Percentiles rank a stretch among this genome's conserved stretches.
These are phyloP conservation scores for Macropodus opercularis DNA, from an alignment of 2,797 vertebrate genomes.

Conservation along the genomic window DNA sequence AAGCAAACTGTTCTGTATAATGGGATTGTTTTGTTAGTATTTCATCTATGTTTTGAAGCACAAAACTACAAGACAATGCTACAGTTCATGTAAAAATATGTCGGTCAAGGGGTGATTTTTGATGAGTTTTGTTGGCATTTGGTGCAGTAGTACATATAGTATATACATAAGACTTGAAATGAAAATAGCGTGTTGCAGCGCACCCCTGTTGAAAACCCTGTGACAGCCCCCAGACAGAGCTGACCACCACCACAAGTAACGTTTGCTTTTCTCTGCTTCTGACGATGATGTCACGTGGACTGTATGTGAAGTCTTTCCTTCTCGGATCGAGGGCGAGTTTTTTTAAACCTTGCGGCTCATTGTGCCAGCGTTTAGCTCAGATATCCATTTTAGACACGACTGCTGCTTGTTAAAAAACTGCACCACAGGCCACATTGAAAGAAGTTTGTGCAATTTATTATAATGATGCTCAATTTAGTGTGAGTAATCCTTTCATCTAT, in stretches of 20 bases:
- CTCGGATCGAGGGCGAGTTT: neutral
- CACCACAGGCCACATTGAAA: neutral
- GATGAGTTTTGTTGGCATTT: too few relatives aligned
- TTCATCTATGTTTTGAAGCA: neutral
- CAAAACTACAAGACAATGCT: too few relatives aligned
- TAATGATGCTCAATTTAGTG: slow-evolving; percentile 20
- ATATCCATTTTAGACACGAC: neutral
- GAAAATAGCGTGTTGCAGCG: too few relatives aligned
- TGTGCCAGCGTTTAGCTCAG: neutral
- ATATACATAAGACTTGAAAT: too few relatives aligned
- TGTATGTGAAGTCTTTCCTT: neutral
- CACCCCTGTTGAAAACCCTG: too few relatives aligned
- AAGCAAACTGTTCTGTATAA: neutral
- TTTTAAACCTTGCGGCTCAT: neutral
- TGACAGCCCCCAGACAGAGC: too few relatives aligned
- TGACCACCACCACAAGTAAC: too few relatives aligned
- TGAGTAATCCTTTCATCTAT: neutral
- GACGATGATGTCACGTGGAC: neutral
- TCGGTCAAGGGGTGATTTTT: too few relatives aligned
- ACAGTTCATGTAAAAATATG: too few relatives aligned
- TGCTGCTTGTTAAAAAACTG: slow-evolving; percentile 11
- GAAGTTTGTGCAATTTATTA: slow-evolving; percentile 4
- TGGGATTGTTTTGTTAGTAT: neutral
- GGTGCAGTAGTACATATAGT: too few relatives aligned
- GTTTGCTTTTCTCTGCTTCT: too few relatives aligned